Evolutionary conservation across 2,888 invertebrate species (phyloP).

Genomic region (Tortricodes alternella): DNA sequence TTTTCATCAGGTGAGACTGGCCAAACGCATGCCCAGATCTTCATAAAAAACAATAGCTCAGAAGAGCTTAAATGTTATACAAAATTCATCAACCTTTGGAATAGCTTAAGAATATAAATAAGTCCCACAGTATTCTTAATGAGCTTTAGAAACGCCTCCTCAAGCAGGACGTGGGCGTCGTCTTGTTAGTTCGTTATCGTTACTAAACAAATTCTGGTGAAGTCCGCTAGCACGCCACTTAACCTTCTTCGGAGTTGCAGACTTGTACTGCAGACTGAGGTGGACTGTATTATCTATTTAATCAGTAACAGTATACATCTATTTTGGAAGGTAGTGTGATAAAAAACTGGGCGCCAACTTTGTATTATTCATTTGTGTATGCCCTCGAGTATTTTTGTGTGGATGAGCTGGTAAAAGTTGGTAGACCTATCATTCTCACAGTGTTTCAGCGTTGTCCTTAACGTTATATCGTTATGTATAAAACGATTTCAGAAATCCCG

Average conservation of each 20-base stretch:
- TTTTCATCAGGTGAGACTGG: too few relatives aligned
- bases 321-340: neutral
- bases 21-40: too few relatives aligned
- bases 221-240: conserved; percentile 11
- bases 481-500: too few relatives aligned
- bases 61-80: neutral
- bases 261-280: neutral
- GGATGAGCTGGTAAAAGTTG: too few relatives aligned
- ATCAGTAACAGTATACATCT: neutral
- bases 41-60: neutral
- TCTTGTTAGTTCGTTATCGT: conserved; percentile 24
- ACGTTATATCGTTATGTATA: too few relatives aligned
- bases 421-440: too few relatives aligned
- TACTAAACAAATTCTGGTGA: conserved; percentile 16
- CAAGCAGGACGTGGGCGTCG: conserved; percentile 15
- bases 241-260: neutral
- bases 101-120: conserved; percentile 7
- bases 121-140: conserved; percentile 1
- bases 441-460: too few relatives aligned
- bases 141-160: conserved; percentile 10
- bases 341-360: too few relatives aligned
- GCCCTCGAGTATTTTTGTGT: too few relatives aligned
- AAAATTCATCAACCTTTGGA: neutral
- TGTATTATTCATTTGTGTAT: too few relatives aligned
- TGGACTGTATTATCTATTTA: neutral